Conservation (phyloP, 2,113 vertebrate genomes). For the Trogon surrucura region DNA sequence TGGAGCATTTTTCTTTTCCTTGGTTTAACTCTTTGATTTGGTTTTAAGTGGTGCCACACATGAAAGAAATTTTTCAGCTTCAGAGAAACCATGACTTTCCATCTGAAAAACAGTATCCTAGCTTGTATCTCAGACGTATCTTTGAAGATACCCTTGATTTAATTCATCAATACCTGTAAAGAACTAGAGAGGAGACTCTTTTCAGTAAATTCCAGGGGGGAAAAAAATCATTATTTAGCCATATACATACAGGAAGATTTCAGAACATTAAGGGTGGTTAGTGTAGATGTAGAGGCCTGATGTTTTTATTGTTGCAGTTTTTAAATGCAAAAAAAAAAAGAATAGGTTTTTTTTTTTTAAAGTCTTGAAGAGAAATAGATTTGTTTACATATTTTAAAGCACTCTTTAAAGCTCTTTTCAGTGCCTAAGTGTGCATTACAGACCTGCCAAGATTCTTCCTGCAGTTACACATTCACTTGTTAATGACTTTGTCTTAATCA, state of each 20-base stretch:
- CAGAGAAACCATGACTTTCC: neutral
- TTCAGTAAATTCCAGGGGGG: neutral
- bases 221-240: neutral
- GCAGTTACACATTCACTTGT: constrained; percentile 17
- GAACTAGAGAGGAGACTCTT: neutral
- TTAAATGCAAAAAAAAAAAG: neutral
- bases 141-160: constrained; percentile 23
- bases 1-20: neutral
- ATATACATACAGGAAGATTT: neutral
- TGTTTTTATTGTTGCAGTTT: neutral
- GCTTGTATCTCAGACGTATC: neutral
- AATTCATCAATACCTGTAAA: constrained; percentile 11
- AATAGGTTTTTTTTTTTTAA: no score
- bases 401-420: neutral
- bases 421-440: neutral
- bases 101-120: neutral
- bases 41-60: neutral
- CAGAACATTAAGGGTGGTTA: neutral
- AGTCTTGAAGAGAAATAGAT: neutral
- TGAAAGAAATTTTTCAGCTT: neutral
- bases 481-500: constrained; percentile 67
- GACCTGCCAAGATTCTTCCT: neutral
- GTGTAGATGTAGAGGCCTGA: neutral
- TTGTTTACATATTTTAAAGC: constrained; percentile 13
- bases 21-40: neutral